phyloP scores from a whole-genome alignment of 2,888 invertebrate species.

The Scaptomyza flava region DNA sequence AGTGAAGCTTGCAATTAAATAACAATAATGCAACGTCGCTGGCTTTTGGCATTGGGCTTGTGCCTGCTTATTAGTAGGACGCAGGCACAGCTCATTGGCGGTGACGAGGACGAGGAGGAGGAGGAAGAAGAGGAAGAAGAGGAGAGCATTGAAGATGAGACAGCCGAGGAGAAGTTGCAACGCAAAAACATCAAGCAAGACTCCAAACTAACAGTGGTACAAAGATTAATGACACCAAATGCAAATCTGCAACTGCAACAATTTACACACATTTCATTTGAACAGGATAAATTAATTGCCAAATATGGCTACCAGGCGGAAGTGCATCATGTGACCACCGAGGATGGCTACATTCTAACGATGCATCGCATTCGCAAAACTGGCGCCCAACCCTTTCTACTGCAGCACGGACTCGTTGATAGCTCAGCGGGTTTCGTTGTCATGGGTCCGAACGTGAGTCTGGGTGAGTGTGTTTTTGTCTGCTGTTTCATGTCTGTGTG shows the following conservation, averaged over 20 bases:
- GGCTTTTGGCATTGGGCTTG: slow-evolving; percentile 52
- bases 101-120: slow-evolving; percentile 81
- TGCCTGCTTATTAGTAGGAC: slow-evolving; percentile 56
- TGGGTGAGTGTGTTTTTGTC: slow-evolving; percentile 76
- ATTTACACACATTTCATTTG: slow-evolving; percentile 53
- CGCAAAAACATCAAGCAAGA: slow-evolving; percentile 82
- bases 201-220: slow-evolving; percentile 80
- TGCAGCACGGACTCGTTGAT: slow-evolving; percentile 90
- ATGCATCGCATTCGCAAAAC: slow-evolving; percentile 89
- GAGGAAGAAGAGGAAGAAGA: slow-evolving; percentile 81
- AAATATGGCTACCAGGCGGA: slow-evolving; percentile 89
- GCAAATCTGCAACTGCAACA: slow-evolving; percentile 15
- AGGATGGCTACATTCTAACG: slow-evolving; percentile 91
- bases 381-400: slow-evolving; percentile 86
- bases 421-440: slow-evolving; percentile 91
- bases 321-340: slow-evolving; percentile 88
- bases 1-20: slow-evolving; percentile 13
- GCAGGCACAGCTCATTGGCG: slow-evolving; percentile 73
- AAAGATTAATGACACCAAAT: slow-evolving; percentile 59
- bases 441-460: slow-evolving; percentile 88
- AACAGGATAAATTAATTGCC: slow-evolving; percentile 85
- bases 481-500: slow-evolving; percentile 16
- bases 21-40: slow-evolving; percentile 49
- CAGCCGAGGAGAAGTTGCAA: slow-evolving; percentile 73
- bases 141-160: slow-evolving; percentile 81